Evolutionary conservation across 2,113 vertebrate genomes (phyloP).

Genomic region (Nyctibius bracteatus): DNA sequence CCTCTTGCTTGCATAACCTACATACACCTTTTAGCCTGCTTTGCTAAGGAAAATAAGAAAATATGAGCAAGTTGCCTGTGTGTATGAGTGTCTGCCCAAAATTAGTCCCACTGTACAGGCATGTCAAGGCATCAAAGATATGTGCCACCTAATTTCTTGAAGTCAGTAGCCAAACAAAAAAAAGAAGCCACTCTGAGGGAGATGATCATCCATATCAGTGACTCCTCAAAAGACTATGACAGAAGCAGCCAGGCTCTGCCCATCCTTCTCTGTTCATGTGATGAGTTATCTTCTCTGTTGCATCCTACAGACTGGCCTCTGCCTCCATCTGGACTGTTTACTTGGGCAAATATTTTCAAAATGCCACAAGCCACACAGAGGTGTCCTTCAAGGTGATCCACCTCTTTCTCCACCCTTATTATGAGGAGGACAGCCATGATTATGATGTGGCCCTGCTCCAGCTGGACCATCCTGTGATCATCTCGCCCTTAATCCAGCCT

Average conservation of each 20-base stretch:
- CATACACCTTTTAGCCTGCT: background rate
- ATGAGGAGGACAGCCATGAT: constrained; percentile 85
- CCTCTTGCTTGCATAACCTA: background rate
- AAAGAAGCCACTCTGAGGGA: background rate
- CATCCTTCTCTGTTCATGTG: background rate
- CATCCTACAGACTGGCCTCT: constrained; percentile 73
- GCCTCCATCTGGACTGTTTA: constrained; percentile 86
- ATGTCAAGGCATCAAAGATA: background rate
- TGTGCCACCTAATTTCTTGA: background rate
- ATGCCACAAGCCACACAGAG: constrained; percentile 74
- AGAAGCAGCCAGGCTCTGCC: background rate
- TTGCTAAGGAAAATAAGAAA: background rate
- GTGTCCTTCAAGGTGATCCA: constrained; percentile 82
- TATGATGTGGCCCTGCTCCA: constrained; percentile 90
- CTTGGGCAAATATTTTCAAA: constrained; percentile 84
- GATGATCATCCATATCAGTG: background rate
- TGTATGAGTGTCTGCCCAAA: background rate
- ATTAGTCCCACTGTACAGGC: too few relatives aligned
- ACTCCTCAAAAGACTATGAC: background rate
- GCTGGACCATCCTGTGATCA: constrained; percentile 81
- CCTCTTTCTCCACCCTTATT: constrained; percentile 88
- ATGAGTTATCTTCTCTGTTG: background rate
- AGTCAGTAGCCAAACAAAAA: background rate
- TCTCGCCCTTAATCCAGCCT: constrained; percentile 72
- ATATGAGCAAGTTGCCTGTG: background rate